These are phyloP conservation scores for Nyctibius grandis DNA, from an alignment of 2,797 vertebrate genomes.

Conservation along the genomic window DNA sequence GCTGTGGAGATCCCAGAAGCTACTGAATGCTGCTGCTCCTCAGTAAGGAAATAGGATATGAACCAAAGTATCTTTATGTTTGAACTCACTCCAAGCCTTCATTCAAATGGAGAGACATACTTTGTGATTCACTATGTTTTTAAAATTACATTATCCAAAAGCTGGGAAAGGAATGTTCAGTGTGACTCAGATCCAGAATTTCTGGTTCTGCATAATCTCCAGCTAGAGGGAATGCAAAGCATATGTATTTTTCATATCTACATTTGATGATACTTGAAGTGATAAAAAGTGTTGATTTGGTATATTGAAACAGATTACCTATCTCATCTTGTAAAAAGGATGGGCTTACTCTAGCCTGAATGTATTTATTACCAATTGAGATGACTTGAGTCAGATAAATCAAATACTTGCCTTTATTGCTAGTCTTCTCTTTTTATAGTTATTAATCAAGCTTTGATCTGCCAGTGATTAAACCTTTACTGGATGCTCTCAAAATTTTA, in stretches of 20 bases:
- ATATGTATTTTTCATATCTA: background rate
- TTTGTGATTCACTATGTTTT: slow-evolving; percentile 39
- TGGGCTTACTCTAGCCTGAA: background rate
- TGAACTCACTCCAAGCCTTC: slow-evolving; percentile 3
- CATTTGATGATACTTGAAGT: background rate
- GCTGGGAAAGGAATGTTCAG: background rate
- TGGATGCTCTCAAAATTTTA: background rate
- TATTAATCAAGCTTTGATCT: background rate
- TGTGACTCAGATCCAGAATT: background rate
- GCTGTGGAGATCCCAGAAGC: background rate
- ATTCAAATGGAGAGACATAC: background rate
- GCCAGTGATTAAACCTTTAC: background rate
- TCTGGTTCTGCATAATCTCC: background rate
- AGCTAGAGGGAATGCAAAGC: background rate
- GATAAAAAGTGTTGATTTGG: background rate
- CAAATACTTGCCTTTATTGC: background rate
- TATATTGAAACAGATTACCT: background rate
- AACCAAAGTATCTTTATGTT: background rate
- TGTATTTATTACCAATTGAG: background rate
- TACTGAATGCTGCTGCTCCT: background rate
- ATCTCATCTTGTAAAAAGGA: background rate
- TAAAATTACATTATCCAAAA: background rate
- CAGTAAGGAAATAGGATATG: background rate
- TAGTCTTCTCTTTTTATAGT: background rate
- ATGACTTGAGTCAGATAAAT: background rate